Percentiles rank a stretch among this genome's conserved stretches.
phyloP scores from a whole-genome alignment of 1,140 invertebrate genomes.

The Diprion similis region DNA sequence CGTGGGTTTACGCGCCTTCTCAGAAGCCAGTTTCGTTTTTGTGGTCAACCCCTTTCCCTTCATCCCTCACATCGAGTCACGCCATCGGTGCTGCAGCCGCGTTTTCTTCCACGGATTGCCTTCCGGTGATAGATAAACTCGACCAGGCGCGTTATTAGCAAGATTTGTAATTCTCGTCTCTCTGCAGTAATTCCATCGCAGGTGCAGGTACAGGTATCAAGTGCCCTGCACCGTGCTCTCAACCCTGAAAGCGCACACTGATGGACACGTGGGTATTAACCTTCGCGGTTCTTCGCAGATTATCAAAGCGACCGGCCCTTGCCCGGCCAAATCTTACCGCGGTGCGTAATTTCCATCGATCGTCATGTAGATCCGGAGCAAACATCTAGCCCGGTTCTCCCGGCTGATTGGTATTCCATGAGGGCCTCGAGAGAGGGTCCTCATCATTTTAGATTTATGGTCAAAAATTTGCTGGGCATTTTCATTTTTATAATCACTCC shows the following conservation, averaged over 20 bases:
- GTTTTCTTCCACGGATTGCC: conserved; percentile 38
- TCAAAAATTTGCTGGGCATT: conserved; percentile 46
- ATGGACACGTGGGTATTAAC: background rate
- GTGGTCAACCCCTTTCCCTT: conserved; percentile 18
- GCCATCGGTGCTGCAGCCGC: conserved; percentile 18
- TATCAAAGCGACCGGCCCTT: background rate
- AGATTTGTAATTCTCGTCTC: no score
- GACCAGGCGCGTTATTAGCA: conserved; percentile 13
- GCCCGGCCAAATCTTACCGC: background rate
- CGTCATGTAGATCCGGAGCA: conserved; percentile 51
- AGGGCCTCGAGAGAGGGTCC: conserved; percentile 25
- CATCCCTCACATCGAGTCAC: conserved; percentile 6
- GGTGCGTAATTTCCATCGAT: conserved; percentile 46
- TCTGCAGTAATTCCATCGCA: background rate
- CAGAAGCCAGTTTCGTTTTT: conserved; percentile 44
- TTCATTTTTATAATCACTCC: conserved; percentile 50
- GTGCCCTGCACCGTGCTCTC: background rate
- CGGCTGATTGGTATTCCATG: conserved; percentile 50
- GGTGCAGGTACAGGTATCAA: background rate
- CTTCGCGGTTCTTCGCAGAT: background rate
- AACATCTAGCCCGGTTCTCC: conserved; percentile 44
- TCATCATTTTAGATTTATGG: conserved; percentile 44
- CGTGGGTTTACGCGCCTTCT: conserved; percentile 41
- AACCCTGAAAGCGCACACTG: background rate
- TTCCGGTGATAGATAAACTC: conserved; percentile 47